Percentiles rank a stretch among this genome's conserved stretches.
Conservation (phyloP, 1,140 invertebrate species). For the Maniola jurtina region DNA sequence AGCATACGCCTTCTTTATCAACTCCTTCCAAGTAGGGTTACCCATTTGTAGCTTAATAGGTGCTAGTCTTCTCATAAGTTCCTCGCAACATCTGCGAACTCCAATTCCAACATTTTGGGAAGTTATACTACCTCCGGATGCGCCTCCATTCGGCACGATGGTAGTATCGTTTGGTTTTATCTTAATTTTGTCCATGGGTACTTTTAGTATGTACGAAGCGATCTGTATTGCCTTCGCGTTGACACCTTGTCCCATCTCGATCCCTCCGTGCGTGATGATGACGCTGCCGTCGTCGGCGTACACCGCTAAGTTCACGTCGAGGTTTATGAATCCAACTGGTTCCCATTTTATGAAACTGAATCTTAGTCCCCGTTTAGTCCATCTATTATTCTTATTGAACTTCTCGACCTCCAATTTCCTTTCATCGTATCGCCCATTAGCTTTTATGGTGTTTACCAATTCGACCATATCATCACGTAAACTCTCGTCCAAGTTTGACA, state of each 20-base stretch:
- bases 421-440: constrained; percentile 80
- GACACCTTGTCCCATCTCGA: constrained; percentile 92
- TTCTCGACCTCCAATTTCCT: constrained; percentile 78
- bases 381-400: constrained; percentile 86
- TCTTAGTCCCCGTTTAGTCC: constrained; percentile 87
- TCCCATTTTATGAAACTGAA: constrained; percentile 83
- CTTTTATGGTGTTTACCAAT: constrained; percentile 63
- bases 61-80: constrained; percentile 79
- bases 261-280: constrained; percentile 85
- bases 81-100: constrained; percentile 41
- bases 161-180: constrained; percentile 80
- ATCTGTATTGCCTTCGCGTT: constrained; percentile 87
- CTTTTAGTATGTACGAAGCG: constrained; percentile 83
- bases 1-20: constrained; percentile 78
- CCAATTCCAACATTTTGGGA: constrained; percentile 44
- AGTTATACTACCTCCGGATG: constrained; percentile 80
- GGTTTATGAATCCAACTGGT: constrained; percentile 76
- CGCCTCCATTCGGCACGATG: neutral
- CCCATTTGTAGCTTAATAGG: constrained; percentile 78
- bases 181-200: constrained; percentile 82
- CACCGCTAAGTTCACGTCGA: constrained; percentile 83
- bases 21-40: constrained; percentile 80
- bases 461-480: constrained; percentile 53
- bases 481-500: constrained; percentile 80
- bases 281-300: constrained; percentile 88